Base-by-base conservation (phyloP, 1,140 invertebrate genomes). In the Myzus persicae region DNA sequence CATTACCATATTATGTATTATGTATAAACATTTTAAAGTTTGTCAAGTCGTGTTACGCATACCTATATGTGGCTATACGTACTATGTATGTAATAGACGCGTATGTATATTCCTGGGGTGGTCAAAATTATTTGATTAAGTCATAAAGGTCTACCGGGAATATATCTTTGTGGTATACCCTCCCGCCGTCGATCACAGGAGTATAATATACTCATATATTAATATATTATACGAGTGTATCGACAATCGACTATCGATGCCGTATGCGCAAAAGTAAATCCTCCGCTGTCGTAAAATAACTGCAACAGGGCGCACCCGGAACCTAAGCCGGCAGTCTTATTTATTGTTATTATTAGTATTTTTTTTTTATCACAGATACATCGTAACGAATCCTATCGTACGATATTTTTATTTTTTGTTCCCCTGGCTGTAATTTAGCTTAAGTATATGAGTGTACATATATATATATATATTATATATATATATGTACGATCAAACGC, bases 331-430 rank as follows among this genome's bases (percentile, higher is more conserved):
- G 20, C 14, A 76, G 11, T 18, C 31, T 76, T 76, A 76, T 67
- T n/a, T 67, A 67, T 67, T 24, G 18, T 48, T 48, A 48, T 31
- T 59, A 59, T 59, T 31, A 31, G 7, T 67, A 14, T 67, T n/a
- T 67, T 14, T n/a, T 14, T 76, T n/a, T 18, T 76, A 51, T 51
- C 48, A 51, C 59, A 18, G 59, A 76, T 76, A 76, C 59, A 1
- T n/a, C 59, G 59, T 36, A 76, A 76, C 59, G 18, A 9, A 76
- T 76, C 18, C n/a, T 5, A 76, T 76, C 31, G 59, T n/a, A 76
- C 59, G 59, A 76, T 76, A n/a, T 76, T 76, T 76, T 76, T 76
- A n/a, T 76, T 76, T 76, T 76, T 76, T 76, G 59, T 76, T 76
- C 59, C 59, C 59, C 14, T 36, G 59, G 59, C 59, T 76, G 59